Conservation (phyloP, 2,888 invertebrate species). For the Neoaliturus tenellus region DNA sequence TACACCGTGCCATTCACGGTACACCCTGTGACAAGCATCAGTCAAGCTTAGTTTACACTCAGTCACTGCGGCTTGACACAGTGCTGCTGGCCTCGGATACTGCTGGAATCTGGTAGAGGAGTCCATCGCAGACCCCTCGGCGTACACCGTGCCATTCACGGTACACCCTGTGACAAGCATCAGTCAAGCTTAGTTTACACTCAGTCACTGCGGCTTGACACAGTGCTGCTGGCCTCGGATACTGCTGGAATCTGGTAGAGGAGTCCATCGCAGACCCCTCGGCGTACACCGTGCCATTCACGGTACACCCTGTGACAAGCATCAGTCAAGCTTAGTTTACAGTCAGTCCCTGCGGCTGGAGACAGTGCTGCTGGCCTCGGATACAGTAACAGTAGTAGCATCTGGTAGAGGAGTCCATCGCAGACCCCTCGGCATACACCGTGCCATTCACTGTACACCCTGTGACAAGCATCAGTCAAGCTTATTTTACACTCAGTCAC, state of each 20-base stretch:
- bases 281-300: conserved; percentile 83
- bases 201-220: conserved; percentile 87
- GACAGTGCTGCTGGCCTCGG: conserved; percentile 82
- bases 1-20: conserved; percentile 83
- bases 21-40: conserved; percentile 77
- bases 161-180: conserved; percentile 77
- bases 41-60: conserved; percentile 82
- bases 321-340: too few species aligned
- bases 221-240: conserved; percentile 83
- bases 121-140: conserved; percentile 89
- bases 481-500: too few species aligned
- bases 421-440: conserved; percentile 87
- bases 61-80: conserved; percentile 90
- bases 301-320: conserved; percentile 77
- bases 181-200: too few species aligned
- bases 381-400: conserved; percentile 94
- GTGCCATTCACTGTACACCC: conserved; percentile 84
- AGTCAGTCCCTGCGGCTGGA: conserved; percentile 87
- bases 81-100: conserved; percentile 81
- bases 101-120: conserved; percentile 88
- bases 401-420: conserved; percentile 85
- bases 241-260: conserved; percentile 88
- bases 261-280: conserved; percentile 91
- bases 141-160: conserved; percentile 83
- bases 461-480: conserved; percentile 69